Evolutionary conservation across 2,113 vertebrate species (phyloP), one percentile per base, ranked within the genome.

Genomic region (Uria aalge): DNA sequence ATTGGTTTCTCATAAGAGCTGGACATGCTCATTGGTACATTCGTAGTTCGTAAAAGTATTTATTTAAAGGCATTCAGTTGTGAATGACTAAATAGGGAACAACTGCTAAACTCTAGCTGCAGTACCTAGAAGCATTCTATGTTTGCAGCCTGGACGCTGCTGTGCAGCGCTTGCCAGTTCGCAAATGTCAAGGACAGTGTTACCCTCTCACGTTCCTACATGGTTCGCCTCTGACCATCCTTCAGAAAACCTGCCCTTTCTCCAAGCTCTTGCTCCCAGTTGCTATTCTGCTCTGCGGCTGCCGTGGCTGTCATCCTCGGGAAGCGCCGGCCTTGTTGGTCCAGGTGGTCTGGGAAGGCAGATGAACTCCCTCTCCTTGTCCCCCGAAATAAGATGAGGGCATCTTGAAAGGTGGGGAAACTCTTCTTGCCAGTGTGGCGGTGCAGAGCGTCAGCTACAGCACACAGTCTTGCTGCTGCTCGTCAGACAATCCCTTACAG

Each of bases 171-270:
- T 94, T 97, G 96, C 90, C 96, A 95, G 95, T 62, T 94, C 72
- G 89, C 83, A 97, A 97, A 95, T 97, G 95, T 96, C 96, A 96
- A 97, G 97, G 96, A 16, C 95, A 50, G 85, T 90, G 82, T 90
- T 85, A 53, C 81, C 32, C 64, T 94, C 82, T 94, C 63, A 11
- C 81, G 57, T 93, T 93, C 94, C 85, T 78, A 52, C 76, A 67
- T 60, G 52, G 81, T 66, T 92, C 75, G 79, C 66, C 32, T 68
- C 85, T 80, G 90, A 72, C 74, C 86, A 80, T 91, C 84, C 80
- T 93, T 74, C 75, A 91, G 30, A 93, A 95, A 92, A 91, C 72
- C 85, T 94, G 60, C 66, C 85, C 87, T 91, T 79, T 93, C 92
- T 94, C 83, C 72, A 73, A 73, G 72, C 86, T 88, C 16, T 55